Evolutionary conservation across 2,797 vertebrate genomes (phyloP).

Genomic region (Sylvilagus floridanus): DNA sequence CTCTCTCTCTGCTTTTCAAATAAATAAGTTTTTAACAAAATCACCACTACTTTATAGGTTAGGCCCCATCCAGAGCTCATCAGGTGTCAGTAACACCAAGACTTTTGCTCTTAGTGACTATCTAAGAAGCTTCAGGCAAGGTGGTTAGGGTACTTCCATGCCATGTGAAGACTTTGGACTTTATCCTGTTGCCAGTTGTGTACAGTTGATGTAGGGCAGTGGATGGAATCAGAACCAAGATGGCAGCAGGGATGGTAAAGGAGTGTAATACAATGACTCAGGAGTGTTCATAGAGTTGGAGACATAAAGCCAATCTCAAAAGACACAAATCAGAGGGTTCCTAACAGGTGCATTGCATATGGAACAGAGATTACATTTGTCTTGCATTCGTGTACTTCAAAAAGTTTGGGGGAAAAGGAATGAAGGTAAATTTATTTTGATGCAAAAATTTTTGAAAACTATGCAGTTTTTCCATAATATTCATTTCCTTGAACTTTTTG

Average conservation of each 20-base stretch:
- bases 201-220: too few relatives aligned
- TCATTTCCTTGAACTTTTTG: too few relatives aligned
- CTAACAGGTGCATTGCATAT: background rate
- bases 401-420: too few relatives aligned
- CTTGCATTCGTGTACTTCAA: background rate
- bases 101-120: background rate
- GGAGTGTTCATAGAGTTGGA: background rate
- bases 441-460: too few relatives aligned
- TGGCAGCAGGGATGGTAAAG: background rate
- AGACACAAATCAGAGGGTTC: background rate
- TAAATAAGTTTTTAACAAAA: too few relatives aligned
- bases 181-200: background rate
- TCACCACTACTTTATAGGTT: background rate
- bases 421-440: too few relatives aligned
- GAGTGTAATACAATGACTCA: background rate
- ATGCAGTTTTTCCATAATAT: too few relatives aligned
- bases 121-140: background rate
- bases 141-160: background rate
- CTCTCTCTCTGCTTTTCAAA: too few relatives aligned
- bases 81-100: background rate
- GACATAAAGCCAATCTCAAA: background rate
- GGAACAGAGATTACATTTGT: background rate
- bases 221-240: too few relatives aligned
- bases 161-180: background rate
- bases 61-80: background rate